A percentile compares a stretch with the other conserved stretches of the same genome.
These are phyloP conservation scores for Callipepla californica DNA, from an alignment of 2,113 vertebrate genomes.

Conservation along the genomic window DNA sequence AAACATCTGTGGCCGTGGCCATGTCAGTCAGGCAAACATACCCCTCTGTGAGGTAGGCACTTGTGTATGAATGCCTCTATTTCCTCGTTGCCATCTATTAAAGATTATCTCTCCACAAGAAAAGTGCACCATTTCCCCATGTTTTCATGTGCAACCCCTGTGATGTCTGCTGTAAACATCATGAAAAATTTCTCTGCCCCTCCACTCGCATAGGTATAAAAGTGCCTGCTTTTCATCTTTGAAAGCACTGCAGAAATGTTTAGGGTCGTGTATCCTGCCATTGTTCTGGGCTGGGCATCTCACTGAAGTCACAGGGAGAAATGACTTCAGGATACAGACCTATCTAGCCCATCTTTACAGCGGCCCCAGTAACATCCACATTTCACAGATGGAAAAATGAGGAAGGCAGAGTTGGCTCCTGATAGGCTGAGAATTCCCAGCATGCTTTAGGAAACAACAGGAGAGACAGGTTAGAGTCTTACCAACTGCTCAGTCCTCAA, in stretches of 20 bases:
- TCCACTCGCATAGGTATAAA: slow-evolving; percentile 34
- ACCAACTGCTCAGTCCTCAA: neutral
- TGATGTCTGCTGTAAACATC: slow-evolving; percentile 60
- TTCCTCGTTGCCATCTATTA: slow-evolving; percentile 59
- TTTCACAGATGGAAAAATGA: neutral
- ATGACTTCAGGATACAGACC: slow-evolving; percentile 64
- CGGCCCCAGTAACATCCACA: neutral
- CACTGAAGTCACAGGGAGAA: slow-evolving; percentile 64
- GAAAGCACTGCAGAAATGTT: slow-evolving; percentile 32
- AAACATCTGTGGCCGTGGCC: slow-evolving; percentile 65
- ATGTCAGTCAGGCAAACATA: neutral
- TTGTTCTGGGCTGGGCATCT: slow-evolving; percentile 72
- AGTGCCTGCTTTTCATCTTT: slow-evolving; percentile 40
- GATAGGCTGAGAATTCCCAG: neutral
- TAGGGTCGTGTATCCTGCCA: slow-evolving; percentile 68
- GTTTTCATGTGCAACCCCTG: slow-evolving; percentile 33
- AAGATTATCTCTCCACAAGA: slow-evolving; percentile 54
- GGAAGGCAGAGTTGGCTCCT: neutral
- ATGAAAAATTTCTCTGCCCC: neutral
- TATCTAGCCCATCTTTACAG: slow-evolving; percentile 59
- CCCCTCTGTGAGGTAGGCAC: neutral
- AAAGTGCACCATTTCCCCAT: slow-evolving; percentile 63
- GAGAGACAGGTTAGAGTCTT: neutral
- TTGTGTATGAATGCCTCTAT: slow-evolving; percentile 24
- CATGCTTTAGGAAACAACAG: neutral